Percentiles rank a stretch among this genome's conserved stretches.
These are phyloP conservation scores for Caenorhabditis sinica DNA, from an alignment of 2,888 invertebrate genomes.

Conservation along the genomic window DNA sequence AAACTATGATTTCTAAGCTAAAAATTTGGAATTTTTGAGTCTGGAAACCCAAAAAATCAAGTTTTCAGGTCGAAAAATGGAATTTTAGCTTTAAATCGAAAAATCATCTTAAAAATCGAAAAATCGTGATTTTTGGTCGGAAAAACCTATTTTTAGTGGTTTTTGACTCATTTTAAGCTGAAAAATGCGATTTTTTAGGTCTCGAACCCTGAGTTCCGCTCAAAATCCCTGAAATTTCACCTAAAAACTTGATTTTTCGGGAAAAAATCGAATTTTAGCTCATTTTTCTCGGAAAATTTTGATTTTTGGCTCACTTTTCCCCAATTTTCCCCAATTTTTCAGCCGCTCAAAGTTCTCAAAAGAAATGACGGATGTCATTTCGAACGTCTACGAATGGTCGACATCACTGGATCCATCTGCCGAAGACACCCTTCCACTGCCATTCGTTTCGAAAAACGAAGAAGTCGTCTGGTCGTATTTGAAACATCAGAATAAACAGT, in stretches of 20 bases:
- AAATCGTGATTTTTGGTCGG: not conserved
- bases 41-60: not conserved
- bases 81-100: too few relatives aligned
- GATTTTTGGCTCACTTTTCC: not conserved
- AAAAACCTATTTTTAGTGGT: too few relatives aligned
- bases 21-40: not conserved
- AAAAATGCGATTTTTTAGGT: too few relatives aligned
- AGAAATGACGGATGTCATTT: slow-evolving; percentile 34
- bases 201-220: too few relatives aligned
- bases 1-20: not conserved
- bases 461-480: slow-evolving; percentile 68
- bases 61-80: not conserved
- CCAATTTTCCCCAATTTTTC: not conserved
- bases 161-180: not conserved
- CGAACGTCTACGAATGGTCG: slow-evolving; percentile 61
- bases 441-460: slow-evolving; percentile 65
- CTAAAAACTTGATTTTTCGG: too few relatives aligned
- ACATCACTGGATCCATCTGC: slow-evolving; percentile 40
- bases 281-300: not conserved
- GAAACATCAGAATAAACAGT: slow-evolving; percentile 63
- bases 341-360: slow-evolving; percentile 45
- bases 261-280: not conserved
- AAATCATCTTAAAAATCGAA: too few relatives aligned
- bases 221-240: not conserved
- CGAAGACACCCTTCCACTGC: slow-evolving; percentile 56